A percentile compares a stretch with the other conserved stretches of the same genome.
These are phyloP conservation scores for Sinosuthora webbiana DNA, from an alignment of 2,113 vertebrate species.

Conservation along the genomic window DNA sequence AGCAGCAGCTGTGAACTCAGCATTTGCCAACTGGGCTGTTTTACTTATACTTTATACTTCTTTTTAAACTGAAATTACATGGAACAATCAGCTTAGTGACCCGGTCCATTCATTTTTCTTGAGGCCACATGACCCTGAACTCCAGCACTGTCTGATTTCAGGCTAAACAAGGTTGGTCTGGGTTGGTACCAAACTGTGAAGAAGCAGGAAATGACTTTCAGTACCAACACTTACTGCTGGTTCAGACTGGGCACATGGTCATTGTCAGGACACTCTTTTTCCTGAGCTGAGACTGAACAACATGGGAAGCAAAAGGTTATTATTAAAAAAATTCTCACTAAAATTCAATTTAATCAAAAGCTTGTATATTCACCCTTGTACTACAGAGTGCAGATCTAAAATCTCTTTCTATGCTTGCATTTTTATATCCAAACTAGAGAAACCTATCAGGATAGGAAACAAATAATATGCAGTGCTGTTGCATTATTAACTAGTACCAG, in stretches of 20 bases:
- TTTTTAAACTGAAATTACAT: background rate
- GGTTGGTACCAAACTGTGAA: background rate
- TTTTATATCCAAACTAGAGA: background rate
- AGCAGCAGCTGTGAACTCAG: background rate
- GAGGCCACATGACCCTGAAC: background rate
- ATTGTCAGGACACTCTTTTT: background rate
- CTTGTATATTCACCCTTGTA: background rate
- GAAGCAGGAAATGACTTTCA: slow-evolving; percentile 29
- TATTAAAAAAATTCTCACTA: background rate
- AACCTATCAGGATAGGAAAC: background rate
- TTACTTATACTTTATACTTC: background rate
- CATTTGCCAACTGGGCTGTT: background rate
- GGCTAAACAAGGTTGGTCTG: background rate
- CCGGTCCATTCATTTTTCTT: background rate
- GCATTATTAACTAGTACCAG: background rate
- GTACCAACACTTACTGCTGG: background rate
- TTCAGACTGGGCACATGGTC: background rate
- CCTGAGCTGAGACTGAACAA: background rate
- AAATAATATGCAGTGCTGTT: background rate
- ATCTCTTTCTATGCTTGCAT: background rate
- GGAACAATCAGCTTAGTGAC: background rate
- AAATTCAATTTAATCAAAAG: background rate
- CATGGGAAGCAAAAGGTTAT: background rate
- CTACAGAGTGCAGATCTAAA: background rate
- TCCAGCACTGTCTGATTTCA: background rate